phyloP scores from a whole-genome alignment of 2,888 invertebrate genomes.

The Drosophila melanosoma region DNA sequence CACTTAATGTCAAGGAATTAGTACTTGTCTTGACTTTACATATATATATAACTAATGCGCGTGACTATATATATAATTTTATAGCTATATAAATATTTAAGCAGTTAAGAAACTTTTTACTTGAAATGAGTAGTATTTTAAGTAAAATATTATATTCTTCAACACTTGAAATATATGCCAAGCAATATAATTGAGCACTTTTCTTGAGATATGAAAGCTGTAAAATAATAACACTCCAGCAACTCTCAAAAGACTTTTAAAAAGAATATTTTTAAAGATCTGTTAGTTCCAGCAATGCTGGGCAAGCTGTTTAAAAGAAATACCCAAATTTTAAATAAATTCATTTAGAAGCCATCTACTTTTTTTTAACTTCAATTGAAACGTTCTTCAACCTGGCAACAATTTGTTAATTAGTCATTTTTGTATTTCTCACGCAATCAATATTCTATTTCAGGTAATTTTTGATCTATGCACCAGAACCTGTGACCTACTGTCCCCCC shows the following conservation, averaged over 20 bases:
- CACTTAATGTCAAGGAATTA: not conserved
- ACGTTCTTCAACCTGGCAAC: not conserved
- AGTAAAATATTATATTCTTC: not conserved
- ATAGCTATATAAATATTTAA: not conserved
- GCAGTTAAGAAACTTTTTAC: not conserved
- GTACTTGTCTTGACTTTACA: not conserved
- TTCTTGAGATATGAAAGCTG: not conserved
- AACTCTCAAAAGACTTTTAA: not conserved
- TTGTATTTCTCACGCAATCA: not conserved
- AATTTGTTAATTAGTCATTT: not conserved
- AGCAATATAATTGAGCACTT: not conserved
- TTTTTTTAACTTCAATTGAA: not conserved
- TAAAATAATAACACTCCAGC: not conserved
- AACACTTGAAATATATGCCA: not conserved
- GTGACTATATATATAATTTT: not conserved
- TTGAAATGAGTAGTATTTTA: not conserved
- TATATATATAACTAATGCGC: not conserved
- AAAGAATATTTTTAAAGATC: not conserved
- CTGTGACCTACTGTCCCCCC: not conserved
- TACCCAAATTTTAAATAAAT: not conserved
- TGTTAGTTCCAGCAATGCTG: not conserved
- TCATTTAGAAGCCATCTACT: not conserved
- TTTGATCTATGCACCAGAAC: constrained; percentile 19
- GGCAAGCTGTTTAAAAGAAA: not conserved
- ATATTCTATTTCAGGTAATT: not conserved